Evolutionary conservation across 2,888 invertebrate genomes (phyloP), one percentile per base, ranked within the genome.

Genomic region (Charanyca ferruginea): DNA sequence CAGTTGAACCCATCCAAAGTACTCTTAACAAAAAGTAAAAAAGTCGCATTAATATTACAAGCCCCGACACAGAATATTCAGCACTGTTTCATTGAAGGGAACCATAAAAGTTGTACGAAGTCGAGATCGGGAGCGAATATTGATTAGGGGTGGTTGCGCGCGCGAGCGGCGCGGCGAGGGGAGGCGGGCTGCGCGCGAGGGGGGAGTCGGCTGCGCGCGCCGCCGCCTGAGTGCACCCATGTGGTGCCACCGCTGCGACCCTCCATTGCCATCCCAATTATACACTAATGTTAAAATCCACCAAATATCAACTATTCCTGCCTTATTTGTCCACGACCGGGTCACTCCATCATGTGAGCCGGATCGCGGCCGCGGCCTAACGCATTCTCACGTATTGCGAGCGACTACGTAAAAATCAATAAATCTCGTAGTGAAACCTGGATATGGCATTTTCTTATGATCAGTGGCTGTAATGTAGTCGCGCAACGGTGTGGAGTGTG

Each of bases 341-440:
- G 68, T 64, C 59, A 69, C 53, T 59, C 45, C 55, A 67, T 74
- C 83, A 89, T 86, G 86, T 84, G 81, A 87, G 73, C 66, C 65
- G 59, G 54, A 52, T 61, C 79, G 79, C 77, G 75, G 79, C 72
- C 81, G 79, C 79, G 73, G 66, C 83, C 57, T 54, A 74, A 77
- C 78, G 66, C 77, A 65, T 80, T 76, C 80, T 67, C 79, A 76
- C 79, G 61, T 73, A 84, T 80, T 84, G 86, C 85, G 83, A 85
- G 85, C 78, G 84, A 80, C 85, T 76, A 77, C 80, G 84, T 83
- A 84, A 94, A 94, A 93, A 95, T 94, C 94, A 89, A 95, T 94
- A 93, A 89, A 88, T 84, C 89, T 84, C 84, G 73, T 82, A 83
- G 88, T 89, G 87, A 80, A 85, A 86, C 85, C 80, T 86, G 84